Percentiles rank a stretch among this genome's conserved stretches.
phyloP scores from a whole-genome alignment of 2,888 invertebrate species.

The Callyntrura guangdongensis region DNA sequence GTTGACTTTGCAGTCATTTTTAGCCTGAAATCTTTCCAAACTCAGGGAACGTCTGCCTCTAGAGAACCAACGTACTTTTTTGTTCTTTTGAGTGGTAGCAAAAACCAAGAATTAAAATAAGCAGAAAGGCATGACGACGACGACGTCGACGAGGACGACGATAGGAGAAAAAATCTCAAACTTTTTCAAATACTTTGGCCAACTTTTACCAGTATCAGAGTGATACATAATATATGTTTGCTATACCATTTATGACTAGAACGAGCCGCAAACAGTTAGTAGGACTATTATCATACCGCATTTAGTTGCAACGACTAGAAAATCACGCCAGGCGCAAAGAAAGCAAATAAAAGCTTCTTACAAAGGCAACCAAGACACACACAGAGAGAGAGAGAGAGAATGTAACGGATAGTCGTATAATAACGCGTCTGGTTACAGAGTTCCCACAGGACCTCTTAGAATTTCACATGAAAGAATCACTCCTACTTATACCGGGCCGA shows the following conservation, averaged over 20 bases:
- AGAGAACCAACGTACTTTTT: background rate
- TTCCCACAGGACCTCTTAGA: conserved; percentile 70
- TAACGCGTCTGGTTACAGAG: conserved; percentile 55
- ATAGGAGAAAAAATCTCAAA: conserved; percentile 26
- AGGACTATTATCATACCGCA: conserved; percentile 39
- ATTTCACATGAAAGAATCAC: conserved; percentile 66
- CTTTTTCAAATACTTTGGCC: conserved; percentile 40
- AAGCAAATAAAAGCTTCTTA: conserved; percentile 43
- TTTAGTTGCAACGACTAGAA: conserved; percentile 32
- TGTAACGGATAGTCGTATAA: conserved; percentile 65
- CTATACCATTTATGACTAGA: conserved; percentile 39
- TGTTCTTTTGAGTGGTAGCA: background rate
- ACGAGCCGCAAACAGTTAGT: conserved; percentile 50
- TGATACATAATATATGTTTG: conserved; percentile 40
- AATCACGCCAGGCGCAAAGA: conserved; percentile 49
- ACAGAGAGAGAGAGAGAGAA: conserved; percentile 28
- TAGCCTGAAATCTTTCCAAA: background rate
- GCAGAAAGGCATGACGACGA: background rate
- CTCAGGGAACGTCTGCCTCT: background rate
- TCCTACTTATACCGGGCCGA: conserved; percentile 39
- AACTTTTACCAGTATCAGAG: conserved; percentile 26
- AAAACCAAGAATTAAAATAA: conserved; percentile 37
- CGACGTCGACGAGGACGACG: background rate
- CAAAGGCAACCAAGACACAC: background rate
- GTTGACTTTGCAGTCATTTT: background rate